Evolutionary conservation across 2,888 invertebrate species (phyloP).

Genomic region (Watsonalla cultraria): DNA sequence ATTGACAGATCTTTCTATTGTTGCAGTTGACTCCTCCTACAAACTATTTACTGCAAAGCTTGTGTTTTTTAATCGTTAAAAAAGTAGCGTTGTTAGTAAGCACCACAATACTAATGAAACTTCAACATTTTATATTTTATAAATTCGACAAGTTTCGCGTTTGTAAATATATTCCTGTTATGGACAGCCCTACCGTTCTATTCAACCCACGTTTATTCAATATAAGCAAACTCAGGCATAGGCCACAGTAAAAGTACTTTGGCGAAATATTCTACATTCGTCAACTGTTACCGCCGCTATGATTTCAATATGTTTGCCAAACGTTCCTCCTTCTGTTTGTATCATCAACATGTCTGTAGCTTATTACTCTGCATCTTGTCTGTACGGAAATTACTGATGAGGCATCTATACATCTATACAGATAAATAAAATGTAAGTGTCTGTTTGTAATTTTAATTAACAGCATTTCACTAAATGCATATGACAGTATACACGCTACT

Average conservation of each 20-base stretch:
- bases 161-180: background rate
- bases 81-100: too few relatives aligned
- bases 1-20: constrained; percentile 48
- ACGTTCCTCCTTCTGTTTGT: constrained; percentile 10
- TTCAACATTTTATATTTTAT: too few relatives aligned
- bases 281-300: constrained; percentile 46
- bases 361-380: too few relatives aligned
- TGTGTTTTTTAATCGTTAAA: too few relatives aligned
- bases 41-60: background rate
- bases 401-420: too few relatives aligned
- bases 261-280: constrained; percentile 72
- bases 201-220: constrained; percentile 79
- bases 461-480: too few relatives aligned
- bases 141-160: too few relatives aligned
- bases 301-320: constrained; percentile 38
- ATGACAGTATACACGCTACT: too few relatives aligned
- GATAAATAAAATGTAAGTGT: too few relatives aligned
- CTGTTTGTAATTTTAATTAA: too few relatives aligned
- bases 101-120: too few relatives aligned
- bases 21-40: constrained; percentile 38
- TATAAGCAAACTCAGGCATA: constrained; percentile 76
- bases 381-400: too few relatives aligned
- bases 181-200: constrained; percentile 64
- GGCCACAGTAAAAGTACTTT: constrained; percentile 70
- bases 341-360: background rate